These are phyloP conservation scores for Dasysyrphus tricinctus DNA, from an alignment of 2,888 invertebrate species.

Conservation along the genomic window DNA sequence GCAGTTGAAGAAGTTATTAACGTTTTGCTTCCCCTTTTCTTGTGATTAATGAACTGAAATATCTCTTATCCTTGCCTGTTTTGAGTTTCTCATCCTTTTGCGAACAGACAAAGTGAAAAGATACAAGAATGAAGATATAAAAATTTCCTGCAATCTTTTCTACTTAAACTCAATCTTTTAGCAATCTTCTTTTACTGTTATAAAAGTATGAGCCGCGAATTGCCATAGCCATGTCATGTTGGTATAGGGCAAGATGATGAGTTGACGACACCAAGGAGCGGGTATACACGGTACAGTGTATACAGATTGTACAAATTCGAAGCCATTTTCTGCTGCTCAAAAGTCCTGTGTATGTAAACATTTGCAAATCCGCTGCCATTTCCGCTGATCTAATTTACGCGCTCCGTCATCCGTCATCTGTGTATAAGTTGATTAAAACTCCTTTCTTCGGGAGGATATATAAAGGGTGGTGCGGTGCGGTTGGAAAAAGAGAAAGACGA, in stretches of 20 bases:
- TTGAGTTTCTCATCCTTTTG: constrained; percentile 47
- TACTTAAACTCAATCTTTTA: constrained; percentile 67
- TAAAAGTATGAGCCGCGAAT: constrained; percentile 51
- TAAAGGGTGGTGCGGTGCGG: constrained; percentile 12
- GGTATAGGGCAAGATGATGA: not conserved
- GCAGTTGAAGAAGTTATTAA: constrained; percentile 46
- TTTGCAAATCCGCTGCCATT: constrained; percentile 59
- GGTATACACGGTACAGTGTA: too few species aligned
- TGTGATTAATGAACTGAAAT: constrained; percentile 73
- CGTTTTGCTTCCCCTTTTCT: constrained; percentile 35
- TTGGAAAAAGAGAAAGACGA: constrained; percentile 3
- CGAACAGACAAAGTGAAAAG: constrained; percentile 8
- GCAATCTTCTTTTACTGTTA: constrained; percentile 66
- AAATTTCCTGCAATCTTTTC: constrained; percentile 62
- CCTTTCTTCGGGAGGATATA: constrained; percentile 22
- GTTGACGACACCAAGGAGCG: too few species aligned
- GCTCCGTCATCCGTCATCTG: constrained; percentile 67
- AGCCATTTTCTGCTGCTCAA: constrained; percentile 35
- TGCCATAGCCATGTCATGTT: constrained; percentile 4
- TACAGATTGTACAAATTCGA: constrained; percentile 17
- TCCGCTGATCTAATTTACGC: constrained; percentile 72
- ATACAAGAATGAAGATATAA: constrained; percentile 37
- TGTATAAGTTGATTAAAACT: constrained; percentile 69
- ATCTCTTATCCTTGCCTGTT: constrained; percentile 64
- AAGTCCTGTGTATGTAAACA: constrained; percentile 26